These are phyloP conservation scores for Pristionchus japonicus DNA, from an alignment of 2,888 invertebrate genomes.

Conservation along the genomic window DNA sequence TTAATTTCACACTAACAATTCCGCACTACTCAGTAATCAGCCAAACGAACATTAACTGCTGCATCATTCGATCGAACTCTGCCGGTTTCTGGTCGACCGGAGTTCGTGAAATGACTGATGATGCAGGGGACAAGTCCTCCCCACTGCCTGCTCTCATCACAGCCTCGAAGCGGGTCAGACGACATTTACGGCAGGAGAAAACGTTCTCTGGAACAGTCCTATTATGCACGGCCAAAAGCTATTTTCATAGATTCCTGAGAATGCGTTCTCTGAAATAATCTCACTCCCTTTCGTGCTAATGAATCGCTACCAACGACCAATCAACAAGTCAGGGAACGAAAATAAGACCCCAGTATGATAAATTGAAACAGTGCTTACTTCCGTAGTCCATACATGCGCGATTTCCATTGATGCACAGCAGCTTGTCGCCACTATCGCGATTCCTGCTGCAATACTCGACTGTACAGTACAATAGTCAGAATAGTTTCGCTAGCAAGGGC, in stretches of 20 bases:
- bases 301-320: not conserved
- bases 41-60: not conserved
- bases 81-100: not conserved
- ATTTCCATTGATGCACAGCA: not conserved
- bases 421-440: not conserved
- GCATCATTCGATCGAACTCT: not conserved
- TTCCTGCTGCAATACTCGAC: not conserved
- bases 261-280: not conserved
- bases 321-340: too few species aligned
- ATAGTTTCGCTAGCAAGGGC: too few species aligned
- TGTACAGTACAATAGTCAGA: too few species aligned
- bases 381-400: not conserved
- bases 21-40: too few species aligned
- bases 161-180: not conserved
- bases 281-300: not conserved
- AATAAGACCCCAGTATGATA: too few species aligned
- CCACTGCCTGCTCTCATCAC: not conserved
- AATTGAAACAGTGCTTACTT: not conserved
- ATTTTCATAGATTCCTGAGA: too few species aligned
- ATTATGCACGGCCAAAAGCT: too few species aligned
- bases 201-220: not conserved
- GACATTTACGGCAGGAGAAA: not conserved
- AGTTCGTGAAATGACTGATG: not conserved
- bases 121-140: not conserved
- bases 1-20: too few species aligned